These are phyloP conservation scores for Rhynchonycteris naso DNA, from an alignment of 2,797 vertebrate species.

Conservation along the genomic window DNA sequence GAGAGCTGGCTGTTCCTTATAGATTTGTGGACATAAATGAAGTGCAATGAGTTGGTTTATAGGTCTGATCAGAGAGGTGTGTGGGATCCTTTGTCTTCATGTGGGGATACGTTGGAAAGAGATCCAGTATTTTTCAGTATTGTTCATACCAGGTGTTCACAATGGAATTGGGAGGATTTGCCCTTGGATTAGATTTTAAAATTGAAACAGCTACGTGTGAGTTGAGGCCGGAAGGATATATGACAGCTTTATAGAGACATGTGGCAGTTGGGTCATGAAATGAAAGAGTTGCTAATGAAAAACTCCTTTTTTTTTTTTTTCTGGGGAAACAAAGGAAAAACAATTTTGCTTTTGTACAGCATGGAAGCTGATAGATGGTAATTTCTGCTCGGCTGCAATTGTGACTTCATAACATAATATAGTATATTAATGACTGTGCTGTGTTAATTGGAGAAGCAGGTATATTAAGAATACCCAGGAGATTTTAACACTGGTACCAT, in stretches of 20 bases:
- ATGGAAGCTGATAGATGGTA: conserved; percentile 54
- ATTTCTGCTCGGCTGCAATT: conserved; percentile 70
- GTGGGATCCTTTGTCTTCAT: conserved; percentile 48
- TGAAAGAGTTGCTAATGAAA: conserved; percentile 32
- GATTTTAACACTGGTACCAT: conserved; percentile 4
- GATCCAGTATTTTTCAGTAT: background rate
- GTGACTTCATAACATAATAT: conserved; percentile 50
- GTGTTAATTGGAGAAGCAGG: conserved; percentile 65
- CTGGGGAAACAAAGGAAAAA: conserved; percentile 60
- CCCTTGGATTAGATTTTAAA: conserved; percentile 67
- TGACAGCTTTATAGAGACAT: conserved; percentile 51
- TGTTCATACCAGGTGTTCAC: conserved; percentile 47
- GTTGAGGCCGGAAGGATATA: conserved; percentile 17
- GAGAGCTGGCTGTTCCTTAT: background rate
- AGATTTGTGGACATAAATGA: conserved; percentile 21
- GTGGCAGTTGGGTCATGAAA: conserved; percentile 13
- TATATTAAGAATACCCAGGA: conserved; percentile 50
- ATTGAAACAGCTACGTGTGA: conserved; percentile 57
- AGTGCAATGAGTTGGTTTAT: conserved; percentile 23
- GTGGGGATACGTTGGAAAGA: conserved; percentile 23
- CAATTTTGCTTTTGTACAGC: conserved; percentile 64
- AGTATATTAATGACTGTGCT: conserved; percentile 44
- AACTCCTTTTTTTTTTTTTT: conserved; percentile 57
- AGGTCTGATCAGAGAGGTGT: background rate
- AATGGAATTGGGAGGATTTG: conserved; percentile 57